Evolutionary conservation across 2,888 invertebrate species (phyloP), one percentile per base, ranked within the genome.

Genomic region (Neria commutata): DNA sequence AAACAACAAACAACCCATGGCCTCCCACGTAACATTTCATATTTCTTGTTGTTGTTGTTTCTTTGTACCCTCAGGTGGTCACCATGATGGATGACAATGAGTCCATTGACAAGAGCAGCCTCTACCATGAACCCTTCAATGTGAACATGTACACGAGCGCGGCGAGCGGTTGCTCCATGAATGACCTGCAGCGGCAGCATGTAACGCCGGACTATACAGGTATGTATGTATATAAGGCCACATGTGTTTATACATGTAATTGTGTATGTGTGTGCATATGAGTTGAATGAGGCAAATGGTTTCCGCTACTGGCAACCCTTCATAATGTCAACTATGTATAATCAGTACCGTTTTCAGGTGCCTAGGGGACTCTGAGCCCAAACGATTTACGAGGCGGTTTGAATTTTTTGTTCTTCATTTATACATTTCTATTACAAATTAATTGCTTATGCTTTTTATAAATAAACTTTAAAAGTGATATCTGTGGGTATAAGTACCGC

Each of bases 131-230:
- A 72, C 83, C 84, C 42, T 83, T 83, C 76, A 83, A 82, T 71
- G 81, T 82, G 65, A 82, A 82, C 68, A 81, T 82, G 80, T 81
- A 81, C 65, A 81, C 82, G 52, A 82, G 81, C 73, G 81, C 83
- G 60, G 81, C 82, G 50, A 82, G 82, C 68, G 83, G 78, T 57
- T 81, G 83, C 65, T 81, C 82, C 52, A 75, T 82, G 72, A 82
- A 82, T 71, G 81, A 82, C 73, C 75, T 82, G 68, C 83, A 83
- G 67, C 76, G 82, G 54, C 82, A 83, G 70, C 83, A 83, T 73
- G 82, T 81, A 70, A 84, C 85, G 68, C 85, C 85, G 58, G 85
- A 86, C 75, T 86, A 86, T 72, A 84, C 85, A 79, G 86, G 86
- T 86, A 82, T 75, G 77, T 75, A n/a, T n/a, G n/a, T n/a, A n/a